A percentile compares a stretch with the other conserved stretches of the same genome.
Evolutionary conservation across 2,113 vertebrate genomes (phyloP).

Genomic region (Elaphurus davidianus): DNA sequence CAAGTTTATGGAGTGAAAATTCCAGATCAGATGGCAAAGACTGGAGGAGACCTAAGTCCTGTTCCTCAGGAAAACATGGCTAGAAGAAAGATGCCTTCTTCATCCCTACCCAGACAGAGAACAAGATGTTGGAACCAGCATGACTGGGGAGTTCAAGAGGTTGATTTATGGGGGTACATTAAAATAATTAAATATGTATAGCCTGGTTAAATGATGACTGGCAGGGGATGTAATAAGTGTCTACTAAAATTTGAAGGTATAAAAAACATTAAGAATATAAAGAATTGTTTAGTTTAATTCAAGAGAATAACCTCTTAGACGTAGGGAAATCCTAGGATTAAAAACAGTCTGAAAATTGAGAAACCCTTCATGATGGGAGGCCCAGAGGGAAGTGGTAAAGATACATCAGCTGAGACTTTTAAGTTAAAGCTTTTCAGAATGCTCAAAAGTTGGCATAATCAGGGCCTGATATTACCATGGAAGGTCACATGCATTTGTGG

Average conservation of each 20-base stretch:
- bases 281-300: not conserved
- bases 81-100: not conserved
- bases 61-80: not conserved
- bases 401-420: not conserved
- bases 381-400: not conserved
- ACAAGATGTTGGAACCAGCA: not conserved
- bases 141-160: not conserved
- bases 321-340: not conserved
- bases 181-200: conserved; percentile 47
- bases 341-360: not conserved
- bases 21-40: not conserved
- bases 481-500: not conserved
- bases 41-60: not conserved
- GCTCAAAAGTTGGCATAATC: not conserved
- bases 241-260: not conserved
- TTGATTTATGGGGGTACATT: not conserved
- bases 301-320: not conserved
- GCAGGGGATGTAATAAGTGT: not conserved
- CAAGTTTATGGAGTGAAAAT: not conserved
- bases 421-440: not conserved
- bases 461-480: not conserved
- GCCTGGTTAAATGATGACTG: conserved; percentile 24
- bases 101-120: not conserved
- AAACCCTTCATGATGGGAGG: not conserved
- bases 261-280: conserved; percentile 22